Conservation (phyloP, 2,888 invertebrate species). For the Euplexia lucipara region DNA sequence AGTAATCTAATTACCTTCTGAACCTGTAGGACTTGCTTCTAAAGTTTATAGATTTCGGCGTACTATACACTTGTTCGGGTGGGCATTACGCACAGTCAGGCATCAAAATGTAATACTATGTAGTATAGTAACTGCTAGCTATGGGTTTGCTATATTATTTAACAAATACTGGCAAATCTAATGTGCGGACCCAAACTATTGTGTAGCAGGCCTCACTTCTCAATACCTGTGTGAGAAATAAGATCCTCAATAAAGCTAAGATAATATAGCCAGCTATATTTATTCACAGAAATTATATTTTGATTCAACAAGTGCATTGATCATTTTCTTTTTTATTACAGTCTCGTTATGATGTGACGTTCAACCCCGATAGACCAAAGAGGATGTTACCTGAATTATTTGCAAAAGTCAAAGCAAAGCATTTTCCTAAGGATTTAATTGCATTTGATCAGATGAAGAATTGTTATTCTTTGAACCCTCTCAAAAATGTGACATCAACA, state of each 20-base stretch:
- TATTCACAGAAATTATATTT: neutral
- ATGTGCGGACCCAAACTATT: too few relatives aligned
- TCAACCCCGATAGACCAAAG: constrained; percentile 93
- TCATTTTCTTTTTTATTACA: constrained; percentile 72
- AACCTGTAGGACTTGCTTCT: neutral
- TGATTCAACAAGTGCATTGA: neutral
- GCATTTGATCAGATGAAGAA: constrained; percentile 95
- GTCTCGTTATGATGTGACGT: constrained; percentile 96
- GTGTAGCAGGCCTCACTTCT: too few relatives aligned
- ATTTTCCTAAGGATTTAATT: constrained; percentile 85
- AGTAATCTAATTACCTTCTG: constrained; percentile 65
- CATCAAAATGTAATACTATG: too few relatives aligned
- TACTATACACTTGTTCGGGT: too few relatives aligned
- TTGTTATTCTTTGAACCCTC: constrained; percentile 88
- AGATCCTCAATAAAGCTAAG: too few relatives aligned
- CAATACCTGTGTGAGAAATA: too few relatives aligned
- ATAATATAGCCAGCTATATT: too few relatives aligned
- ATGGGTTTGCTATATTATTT: too few relatives aligned
- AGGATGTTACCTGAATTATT: constrained; percentile 90
- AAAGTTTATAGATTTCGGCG: neutral
- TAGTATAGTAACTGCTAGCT: too few relatives aligned
- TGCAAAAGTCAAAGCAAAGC: constrained; percentile 71
- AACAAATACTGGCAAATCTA: too few relatives aligned
- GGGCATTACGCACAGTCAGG: too few relatives aligned
- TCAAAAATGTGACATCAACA: constrained; percentile 80